Evolutionary conservation across 2,888 invertebrate species (phyloP).

Genomic region (Gisinianus flammeolus): DNA sequence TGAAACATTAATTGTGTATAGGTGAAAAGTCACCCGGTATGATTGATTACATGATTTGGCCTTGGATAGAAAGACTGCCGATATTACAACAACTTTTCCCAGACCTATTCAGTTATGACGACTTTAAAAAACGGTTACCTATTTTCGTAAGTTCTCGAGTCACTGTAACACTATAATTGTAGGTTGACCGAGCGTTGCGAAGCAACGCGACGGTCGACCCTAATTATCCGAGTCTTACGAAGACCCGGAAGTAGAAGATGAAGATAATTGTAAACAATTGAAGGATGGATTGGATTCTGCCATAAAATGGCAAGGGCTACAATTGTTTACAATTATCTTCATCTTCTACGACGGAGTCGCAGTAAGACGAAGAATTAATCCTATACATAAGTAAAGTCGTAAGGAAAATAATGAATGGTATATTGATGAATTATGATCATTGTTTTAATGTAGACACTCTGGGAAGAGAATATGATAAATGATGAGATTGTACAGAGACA

Average conservation of each 20-base stretch:
- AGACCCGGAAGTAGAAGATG: too few relatives aligned
- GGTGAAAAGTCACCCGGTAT: conserved; percentile 73
- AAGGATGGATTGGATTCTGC: neutral
- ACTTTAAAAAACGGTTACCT: neutral
- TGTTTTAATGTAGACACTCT: conserved; percentile 67
- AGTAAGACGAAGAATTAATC: too few relatives aligned
- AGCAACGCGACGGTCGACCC: too few relatives aligned
- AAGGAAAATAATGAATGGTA: neutral
- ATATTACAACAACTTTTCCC: conserved; percentile 44
- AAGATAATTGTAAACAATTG: too few relatives aligned
- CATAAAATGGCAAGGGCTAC: neutral
- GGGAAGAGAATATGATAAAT: conserved; percentile 74
- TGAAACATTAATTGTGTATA: conserved; percentile 37
- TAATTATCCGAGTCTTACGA: too few relatives aligned
- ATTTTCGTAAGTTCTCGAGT: neutral
- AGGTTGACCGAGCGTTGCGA: neutral
- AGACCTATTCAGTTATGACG: conserved; percentile 19
- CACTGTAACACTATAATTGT: neutral
- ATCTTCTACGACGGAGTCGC: neutral
- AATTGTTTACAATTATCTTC: neutral
- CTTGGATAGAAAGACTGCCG: conserved; percentile 74
- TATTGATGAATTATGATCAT: neutral
- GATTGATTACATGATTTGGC: conserved; percentile 84
- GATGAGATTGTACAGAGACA: conserved; percentile 73
- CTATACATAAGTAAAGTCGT: neutral